Evolutionary conservation across 2,113 vertebrate species (phyloP), one percentile per base, ranked within the genome.

Genomic region (Salvelinus alpinus): DNA sequence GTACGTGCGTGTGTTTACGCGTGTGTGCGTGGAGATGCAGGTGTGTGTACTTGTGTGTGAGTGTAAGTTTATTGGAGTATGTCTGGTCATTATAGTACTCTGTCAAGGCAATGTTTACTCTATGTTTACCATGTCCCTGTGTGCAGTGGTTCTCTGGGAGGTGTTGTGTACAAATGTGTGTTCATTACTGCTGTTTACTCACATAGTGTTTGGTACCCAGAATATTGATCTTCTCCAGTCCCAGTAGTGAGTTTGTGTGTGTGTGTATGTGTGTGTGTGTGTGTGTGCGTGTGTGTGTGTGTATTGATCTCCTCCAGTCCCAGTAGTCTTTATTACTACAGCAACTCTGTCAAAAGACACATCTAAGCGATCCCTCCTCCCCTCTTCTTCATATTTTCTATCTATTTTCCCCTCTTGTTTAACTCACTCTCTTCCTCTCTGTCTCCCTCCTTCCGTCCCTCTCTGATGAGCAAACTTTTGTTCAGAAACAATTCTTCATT

Each of bases 331-430:
- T 87, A 86, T 89, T 89, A 76, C 76, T 84, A 74, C 86, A 85
- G 85, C 84, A 81, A 83, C 81, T 83, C 85, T 88, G 87, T 91
- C 88, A 86, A 82, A 89, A 89, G 86, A 82, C 80, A 87, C 87
- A 83, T 88, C 78, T 88, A 87, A 88, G 87, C 87, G 87, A 91
- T 91, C 80, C 68, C 80, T 86, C 84, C 85, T 73, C 69, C 29
- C 18, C 72, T 65, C 73, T 71, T 71, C 60, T 16, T 72, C 73
- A 44, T 72, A 75, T 78, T 80, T 72, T 79, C 73, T 72, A 60
- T 47, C 62, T 67, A 2, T 22, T 11, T 31, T 7, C 13, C 69
- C 13, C 24, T 51, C 20, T 48, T 51, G 11, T 48, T n/a, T 24
- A n/a, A 0, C 71, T 60, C 25, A 11, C 25, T 59, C 70, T 20